Evolutionary conservation across 2,113 vertebrate genomes (phyloP).

Genomic region (Lasiurus cinereus): DNA sequence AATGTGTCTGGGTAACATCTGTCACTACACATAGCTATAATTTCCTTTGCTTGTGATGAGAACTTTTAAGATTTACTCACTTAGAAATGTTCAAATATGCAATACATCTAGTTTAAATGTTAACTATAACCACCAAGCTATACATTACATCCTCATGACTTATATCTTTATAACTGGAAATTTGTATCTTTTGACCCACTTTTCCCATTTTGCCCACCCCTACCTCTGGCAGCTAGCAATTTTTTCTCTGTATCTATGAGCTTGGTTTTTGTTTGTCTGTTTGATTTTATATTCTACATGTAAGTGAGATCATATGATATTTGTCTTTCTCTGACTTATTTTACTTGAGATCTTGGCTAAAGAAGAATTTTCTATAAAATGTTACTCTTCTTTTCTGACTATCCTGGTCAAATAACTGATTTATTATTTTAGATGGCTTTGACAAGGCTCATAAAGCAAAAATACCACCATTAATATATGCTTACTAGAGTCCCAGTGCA

Average conservation of each 20-base stretch:
- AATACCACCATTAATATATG: not conserved
- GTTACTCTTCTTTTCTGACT: not conserved
- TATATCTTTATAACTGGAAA: not conserved
- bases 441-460: not conserved
- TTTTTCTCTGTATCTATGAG: not conserved
- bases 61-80: no score
- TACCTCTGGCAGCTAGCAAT: not conserved
- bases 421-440: conserved; percentile 45
- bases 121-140: no score
- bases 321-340: not conserved
- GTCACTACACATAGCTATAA: no score
- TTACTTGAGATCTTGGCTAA: not conserved
- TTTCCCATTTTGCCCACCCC: not conserved
- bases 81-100: no score
- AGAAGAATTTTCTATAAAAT: not conserved
- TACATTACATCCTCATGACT: not conserved
- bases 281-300: not conserved
- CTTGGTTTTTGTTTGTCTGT: not conserved
- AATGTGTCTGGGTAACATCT: no score
- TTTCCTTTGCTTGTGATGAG: no score
- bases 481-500: not conserved
- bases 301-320: not conserved
- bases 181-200: not conserved
- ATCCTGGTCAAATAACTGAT: not conserved
- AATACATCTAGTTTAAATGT: no score